A percentile compares a stretch with the other conserved stretches of the same genome.
Evolutionary conservation across 2,888 invertebrate species (phyloP).

Genomic region (Eilema sororculum): DNA sequence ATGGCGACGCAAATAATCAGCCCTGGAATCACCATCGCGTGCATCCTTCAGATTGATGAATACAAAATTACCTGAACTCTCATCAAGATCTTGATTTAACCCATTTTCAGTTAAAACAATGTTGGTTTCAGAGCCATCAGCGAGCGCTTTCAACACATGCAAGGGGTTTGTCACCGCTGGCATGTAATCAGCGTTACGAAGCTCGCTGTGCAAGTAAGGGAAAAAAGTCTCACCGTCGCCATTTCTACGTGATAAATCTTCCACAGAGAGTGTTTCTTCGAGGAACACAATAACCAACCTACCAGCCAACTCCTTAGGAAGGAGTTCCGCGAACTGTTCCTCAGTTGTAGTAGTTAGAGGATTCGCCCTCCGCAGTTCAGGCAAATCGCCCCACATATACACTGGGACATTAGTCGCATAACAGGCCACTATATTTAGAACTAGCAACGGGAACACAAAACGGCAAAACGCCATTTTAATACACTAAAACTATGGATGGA

Average conservation of each 20-base stretch:
- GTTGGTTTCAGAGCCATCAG: constrained; percentile 66
- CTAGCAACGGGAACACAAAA: constrained; percentile 75
- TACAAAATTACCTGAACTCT: constrained; percentile 75
- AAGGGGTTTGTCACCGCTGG: constrained; percentile 89
- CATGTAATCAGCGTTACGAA: constrained; percentile 82
- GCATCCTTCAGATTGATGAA: constrained; percentile 88
- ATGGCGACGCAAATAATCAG: constrained; percentile 87
- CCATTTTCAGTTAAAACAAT: constrained; percentile 76
- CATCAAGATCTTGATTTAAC: constrained; percentile 59
- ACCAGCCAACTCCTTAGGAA: constrained; percentile 70
- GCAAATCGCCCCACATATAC: constrained; percentile 86
- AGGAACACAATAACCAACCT: constrained; percentile 83
- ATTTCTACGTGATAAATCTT: constrained; percentile 86
- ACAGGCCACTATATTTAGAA: constrained; percentile 72
- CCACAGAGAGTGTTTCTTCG: constrained; percentile 86
- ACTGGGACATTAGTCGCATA: constrained; percentile 85
- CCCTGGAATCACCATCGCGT: constrained; percentile 83
- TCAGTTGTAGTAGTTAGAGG: constrained; percentile 68
- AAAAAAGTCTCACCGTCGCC: constrained; percentile 71
- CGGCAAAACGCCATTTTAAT: constrained; percentile 81
- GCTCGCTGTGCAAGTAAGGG: constrained; percentile 72
- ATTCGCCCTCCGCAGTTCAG: constrained; percentile 60
- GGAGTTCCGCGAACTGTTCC: constrained; percentile 68
- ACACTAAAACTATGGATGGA: constrained; percentile 74
- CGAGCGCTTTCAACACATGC: constrained; percentile 83